Evolutionary conservation across 2,888 invertebrate species (phyloP), one percentile per base, ranked within the genome.

Genomic region (Chloroclysta siterata): DNA sequence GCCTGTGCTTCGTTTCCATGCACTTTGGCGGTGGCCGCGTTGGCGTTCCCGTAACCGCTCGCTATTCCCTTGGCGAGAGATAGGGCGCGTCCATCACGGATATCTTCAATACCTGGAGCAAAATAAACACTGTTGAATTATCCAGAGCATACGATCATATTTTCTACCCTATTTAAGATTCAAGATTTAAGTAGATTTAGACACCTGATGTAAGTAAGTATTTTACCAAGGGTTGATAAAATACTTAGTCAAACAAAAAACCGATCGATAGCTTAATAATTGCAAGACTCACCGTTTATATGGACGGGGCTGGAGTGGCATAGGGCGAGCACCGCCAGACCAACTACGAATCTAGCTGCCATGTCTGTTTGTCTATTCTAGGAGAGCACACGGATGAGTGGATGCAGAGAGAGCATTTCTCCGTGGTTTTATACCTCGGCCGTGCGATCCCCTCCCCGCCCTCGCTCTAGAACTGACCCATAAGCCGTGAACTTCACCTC

Each of bases 321-420:
- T 68, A 87, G 64, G 70, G 88, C 87, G 68, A 89, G 69, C 65
- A 88, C 71, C 65, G 89, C 85, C 74, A 88, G 75, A 62, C 82
- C 85, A 68, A 87, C 80, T 64, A 90, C 77, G 68, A 92, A 80
- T 75, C 83, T 92, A 68, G 84, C 80, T 65, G 90, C 92, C 92
- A 93, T 91, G 68, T 63, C 57, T 66, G 33, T 72, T 80, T 65
- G 74, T 77, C 73, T 72, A 72, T 17, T 60, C 72, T 75, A 73
- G 69, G 79, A 83, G 77, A 80, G 81, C 80, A 83, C 77, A 76
- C 81, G 74, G 80, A 64, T 82, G 83, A 90, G 80, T 91, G 90
- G 85, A 89, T 91, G 84, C 75, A 80, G 92, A 82, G 91, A 92
- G 85, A 92, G 92, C 87, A 90, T 92, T 92, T 92, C 92, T 88